Conservation (phyloP, 2,113 vertebrate species). For the Helogale parvula region DNA sequence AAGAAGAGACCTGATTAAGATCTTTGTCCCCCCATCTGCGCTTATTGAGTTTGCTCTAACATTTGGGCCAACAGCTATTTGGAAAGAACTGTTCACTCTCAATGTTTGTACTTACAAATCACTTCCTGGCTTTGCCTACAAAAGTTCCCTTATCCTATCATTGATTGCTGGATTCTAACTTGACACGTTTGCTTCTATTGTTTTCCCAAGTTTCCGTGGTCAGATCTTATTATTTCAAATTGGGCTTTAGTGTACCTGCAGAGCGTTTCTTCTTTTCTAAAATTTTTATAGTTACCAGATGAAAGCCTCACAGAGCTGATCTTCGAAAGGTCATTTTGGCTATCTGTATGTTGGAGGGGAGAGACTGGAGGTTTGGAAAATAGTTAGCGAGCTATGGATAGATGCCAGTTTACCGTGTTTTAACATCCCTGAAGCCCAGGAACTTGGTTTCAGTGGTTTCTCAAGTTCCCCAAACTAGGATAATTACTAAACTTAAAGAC, state of each 20-base stretch:
- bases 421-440: background rate
- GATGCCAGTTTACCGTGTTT: background rate
- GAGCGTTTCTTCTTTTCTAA: slow-evolving; percentile 7
- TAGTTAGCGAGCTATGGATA: background rate
- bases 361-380: background rate
- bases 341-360: background rate
- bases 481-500: background rate
- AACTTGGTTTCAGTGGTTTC: background rate
- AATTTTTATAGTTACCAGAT: background rate
- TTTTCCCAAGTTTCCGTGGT: slow-evolving; percentile 40
- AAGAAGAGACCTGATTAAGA: background rate
- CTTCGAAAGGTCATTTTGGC: background rate
- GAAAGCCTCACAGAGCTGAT: background rate
- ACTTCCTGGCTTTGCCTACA: slow-evolving; percentile 5
- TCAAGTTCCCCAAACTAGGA: background rate
- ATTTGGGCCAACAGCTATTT: background rate
- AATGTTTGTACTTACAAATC: background rate
- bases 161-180: background rate
- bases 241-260: background rate
- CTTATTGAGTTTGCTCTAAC: background rate
- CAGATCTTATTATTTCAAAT: slow-evolving; percentile 29
- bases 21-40: background rate
- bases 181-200: background rate
- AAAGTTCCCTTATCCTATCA: background rate
- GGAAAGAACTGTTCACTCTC: background rate